Base-by-base conservation (phyloP, 2,113 vertebrate species). In the Promerops cafer region DNA sequence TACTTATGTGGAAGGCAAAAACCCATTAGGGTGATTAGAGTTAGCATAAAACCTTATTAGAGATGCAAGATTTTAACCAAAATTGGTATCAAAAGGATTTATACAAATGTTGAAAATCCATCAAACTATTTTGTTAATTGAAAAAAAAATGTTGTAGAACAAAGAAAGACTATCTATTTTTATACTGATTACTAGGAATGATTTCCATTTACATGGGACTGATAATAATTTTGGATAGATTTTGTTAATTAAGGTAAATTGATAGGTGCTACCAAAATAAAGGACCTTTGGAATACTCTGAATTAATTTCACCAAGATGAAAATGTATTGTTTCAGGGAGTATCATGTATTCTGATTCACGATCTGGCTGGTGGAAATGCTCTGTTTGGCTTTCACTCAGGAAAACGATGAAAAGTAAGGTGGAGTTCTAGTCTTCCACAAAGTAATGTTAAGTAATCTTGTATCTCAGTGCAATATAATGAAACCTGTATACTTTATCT, bases 371-470 rank as follows among this genome's bases (percentile, higher is more conserved):
- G 63, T 53, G 24, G 68, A 89, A 93, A 65, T 57, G 7, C 68
- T 71, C 16, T 80, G 5, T 20, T 64, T 78, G 45, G 7, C 37
- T 76, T 83, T 81, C n/a, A 47, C 15, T 77, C 40, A 56, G 45
- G n/a, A 72, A 83, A 83, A 37, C 18, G 16, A 39, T 35, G 47
- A 52, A 83, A 71, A 40, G 0, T 65, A 50, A 79, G 16, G 11
- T n/a, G 26, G 8, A 56, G 4, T 56, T 86, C 26, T 35, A 63
- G 8, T 59, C 5, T 71, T 78, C 31, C 22, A 63, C 39, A 66
- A 75, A 75, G n/a, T 50, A 71, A 26, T 0, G 0, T 57, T 39
- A n/a, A 40, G 22, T 4, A 9, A 10, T 64, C 6, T 76, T 68
- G 15, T 35, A 15, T 33, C 6, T 39, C 33, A 53, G 40, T 30